Conservation (phyloP, 2,797 vertebrate species). For the Sebastes paucispinis region DNA sequence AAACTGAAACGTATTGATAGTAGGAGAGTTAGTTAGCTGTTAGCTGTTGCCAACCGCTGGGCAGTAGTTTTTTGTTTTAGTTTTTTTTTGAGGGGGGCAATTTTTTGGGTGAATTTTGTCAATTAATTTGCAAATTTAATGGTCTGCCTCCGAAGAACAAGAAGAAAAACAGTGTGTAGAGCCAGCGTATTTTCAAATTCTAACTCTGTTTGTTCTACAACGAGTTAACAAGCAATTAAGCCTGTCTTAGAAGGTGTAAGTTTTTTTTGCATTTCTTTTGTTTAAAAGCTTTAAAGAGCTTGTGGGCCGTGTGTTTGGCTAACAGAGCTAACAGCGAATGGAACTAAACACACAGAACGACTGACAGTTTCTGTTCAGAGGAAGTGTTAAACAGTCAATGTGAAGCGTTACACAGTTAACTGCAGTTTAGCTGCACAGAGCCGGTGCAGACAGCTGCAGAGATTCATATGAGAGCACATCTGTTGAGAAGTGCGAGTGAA, state of each 20-base stretch:
- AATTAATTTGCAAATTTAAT: not conserved
- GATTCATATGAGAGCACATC: not conserved
- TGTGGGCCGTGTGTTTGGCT: no score
- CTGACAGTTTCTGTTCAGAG: not conserved
- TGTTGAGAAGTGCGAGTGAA: not conserved
- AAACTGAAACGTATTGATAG: not conserved
- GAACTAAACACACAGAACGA: not conserved
- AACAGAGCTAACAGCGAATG: not conserved
- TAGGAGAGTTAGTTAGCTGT: not conserved
- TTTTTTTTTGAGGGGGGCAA: no score
- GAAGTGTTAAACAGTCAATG: not conserved
- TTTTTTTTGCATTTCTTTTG: no score
- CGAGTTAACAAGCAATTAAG: no score
- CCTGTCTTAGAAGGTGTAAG: no score
- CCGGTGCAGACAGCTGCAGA: not conserved
- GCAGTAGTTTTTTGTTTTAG: not conserved
- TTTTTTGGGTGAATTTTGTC: not conserved
- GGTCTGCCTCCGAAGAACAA: not conserved
- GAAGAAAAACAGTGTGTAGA: not conserved
- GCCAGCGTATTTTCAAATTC: not conserved
- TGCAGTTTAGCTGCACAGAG: not conserved
- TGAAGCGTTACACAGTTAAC: not conserved
- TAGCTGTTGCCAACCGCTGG: not conserved
- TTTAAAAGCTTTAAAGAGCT: no score
- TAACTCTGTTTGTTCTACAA: not conserved